A percentile compares a stretch with the other conserved stretches of the same genome.
phyloP scores from a whole-genome alignment of 2,888 invertebrate species.

The Phaedon cochleariae region DNA sequence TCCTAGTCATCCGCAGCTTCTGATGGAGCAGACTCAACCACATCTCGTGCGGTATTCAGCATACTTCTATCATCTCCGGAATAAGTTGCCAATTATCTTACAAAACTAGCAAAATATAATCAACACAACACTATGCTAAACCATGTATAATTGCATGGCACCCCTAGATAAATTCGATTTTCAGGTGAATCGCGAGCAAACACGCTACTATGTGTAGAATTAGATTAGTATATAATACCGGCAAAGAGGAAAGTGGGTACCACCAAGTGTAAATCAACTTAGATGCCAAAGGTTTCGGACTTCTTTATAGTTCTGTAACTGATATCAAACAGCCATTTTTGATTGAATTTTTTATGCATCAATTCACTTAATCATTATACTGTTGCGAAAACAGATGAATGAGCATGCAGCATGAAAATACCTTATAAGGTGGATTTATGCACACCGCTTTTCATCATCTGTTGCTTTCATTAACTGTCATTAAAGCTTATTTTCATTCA shows the following conservation, averaged over 20 bases:
- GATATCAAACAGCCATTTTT: no score
- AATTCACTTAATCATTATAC: no score
- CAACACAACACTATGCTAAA: constrained; percentile 61
- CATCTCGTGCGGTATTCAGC: constrained; percentile 61
- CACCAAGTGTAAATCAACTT: constrained; percentile 23
- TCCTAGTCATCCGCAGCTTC: constrained; percentile 60
- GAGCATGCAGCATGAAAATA: background rate
- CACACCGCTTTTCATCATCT: no score
- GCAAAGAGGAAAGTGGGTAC: constrained; percentile 33
- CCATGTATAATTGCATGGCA: constrained; percentile 60
- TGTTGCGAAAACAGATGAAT: no score
- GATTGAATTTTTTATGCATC: no score
- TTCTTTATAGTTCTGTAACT: no score
- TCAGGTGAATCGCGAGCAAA: constrained; percentile 25
- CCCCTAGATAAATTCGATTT: constrained; percentile 28
- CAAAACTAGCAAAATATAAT: constrained; percentile 63
- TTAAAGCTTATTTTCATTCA: no score
- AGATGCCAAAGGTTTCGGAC: no score
- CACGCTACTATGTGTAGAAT: constrained; percentile 36
- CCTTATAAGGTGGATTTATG: no score
- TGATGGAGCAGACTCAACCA: constrained; percentile 57
- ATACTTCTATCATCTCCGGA: constrained; percentile 60
- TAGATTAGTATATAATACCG: constrained; percentile 45
- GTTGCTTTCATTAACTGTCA: no score
- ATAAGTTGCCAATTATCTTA: constrained; percentile 60